Conservation (phyloP, 2,888 invertebrate genomes). For the Perdita meconis region DNA sequence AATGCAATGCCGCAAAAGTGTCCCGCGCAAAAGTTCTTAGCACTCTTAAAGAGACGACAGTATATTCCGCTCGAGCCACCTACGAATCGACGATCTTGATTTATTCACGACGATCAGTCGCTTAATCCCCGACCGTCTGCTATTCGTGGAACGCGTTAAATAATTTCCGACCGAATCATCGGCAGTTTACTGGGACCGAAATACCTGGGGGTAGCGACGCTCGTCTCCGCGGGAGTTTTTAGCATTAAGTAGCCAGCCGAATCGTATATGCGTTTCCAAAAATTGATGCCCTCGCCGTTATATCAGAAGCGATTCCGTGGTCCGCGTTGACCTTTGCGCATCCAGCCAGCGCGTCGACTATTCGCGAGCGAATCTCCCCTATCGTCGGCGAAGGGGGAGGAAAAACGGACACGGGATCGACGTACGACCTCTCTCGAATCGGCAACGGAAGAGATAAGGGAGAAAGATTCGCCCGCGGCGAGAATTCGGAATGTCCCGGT, state of each 20-base stretch:
- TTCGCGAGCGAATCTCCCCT: too few relatives aligned
- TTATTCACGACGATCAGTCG: constrained; percentile 51
- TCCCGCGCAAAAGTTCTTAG: too few relatives aligned
- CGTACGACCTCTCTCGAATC: not conserved
- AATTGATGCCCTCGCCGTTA: not conserved
- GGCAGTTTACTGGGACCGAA: constrained; percentile 23
- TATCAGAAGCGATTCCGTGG: too few relatives aligned
- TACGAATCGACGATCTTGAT: not conserved
- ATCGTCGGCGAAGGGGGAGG: too few relatives aligned
- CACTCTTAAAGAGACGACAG: too few relatives aligned
- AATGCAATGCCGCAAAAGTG: too few relatives aligned
- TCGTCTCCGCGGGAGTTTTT: not conserved
- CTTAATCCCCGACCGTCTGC: constrained; percentile 18
- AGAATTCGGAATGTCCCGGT: too few relatives aligned
- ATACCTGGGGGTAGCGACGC: constrained; percentile 32
- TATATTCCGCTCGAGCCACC: not conserved
- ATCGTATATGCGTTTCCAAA: not conserved
- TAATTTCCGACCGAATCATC: constrained; percentile 46
- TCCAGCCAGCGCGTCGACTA: too few relatives aligned
- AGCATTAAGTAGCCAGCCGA: not conserved
- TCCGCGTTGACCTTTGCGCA: too few relatives aligned
- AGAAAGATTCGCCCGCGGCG: too few relatives aligned
- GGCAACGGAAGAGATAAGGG: constrained; percentile 8
- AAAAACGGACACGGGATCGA: not conserved
- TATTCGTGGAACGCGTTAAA: constrained; percentile 43